Evolutionary conservation across 2,888 invertebrate species (phyloP).

Genomic region (Steinernema scapterisci): DNA sequence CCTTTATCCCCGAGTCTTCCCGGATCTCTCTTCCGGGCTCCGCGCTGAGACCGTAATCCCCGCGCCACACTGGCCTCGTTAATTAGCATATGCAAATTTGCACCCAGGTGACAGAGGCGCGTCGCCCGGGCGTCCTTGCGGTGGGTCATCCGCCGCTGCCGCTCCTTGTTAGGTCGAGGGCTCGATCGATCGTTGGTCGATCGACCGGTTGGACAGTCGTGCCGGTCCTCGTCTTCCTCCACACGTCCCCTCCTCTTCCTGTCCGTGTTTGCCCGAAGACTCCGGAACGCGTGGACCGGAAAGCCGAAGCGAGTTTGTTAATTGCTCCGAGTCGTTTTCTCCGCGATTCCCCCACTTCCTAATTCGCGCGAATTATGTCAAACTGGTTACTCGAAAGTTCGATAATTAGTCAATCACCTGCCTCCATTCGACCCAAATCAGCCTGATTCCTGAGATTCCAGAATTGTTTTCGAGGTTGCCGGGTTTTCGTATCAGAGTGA

Average conservation of each 20-base stretch:
- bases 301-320: no score
- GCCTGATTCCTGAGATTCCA: no score
- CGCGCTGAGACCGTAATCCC: background rate
- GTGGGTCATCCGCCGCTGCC: constrained; percentile 16
- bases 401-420: no score
- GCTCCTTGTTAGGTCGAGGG: constrained; percentile 10
- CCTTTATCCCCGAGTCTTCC: background rate
- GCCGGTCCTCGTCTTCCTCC: background rate
- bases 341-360: no score
- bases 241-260: background rate
- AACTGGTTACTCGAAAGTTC: no score
- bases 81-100: constrained; percentile 31
- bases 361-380: no score
- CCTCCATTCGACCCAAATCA: no score
- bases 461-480: no score
- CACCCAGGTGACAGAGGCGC: constrained; percentile 24
- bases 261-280: no score
- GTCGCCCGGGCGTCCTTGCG: background rate
- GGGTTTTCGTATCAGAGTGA: no score
- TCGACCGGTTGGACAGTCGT: constrained; percentile 13
- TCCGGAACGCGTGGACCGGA: background rate
- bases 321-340: no score
- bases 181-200: background rate
- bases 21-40: background rate
- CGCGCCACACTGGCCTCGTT: background rate